Evolutionary conservation across 2,888 invertebrate genomes (phyloP).

Genomic region (Tholera decimalis): DNA sequence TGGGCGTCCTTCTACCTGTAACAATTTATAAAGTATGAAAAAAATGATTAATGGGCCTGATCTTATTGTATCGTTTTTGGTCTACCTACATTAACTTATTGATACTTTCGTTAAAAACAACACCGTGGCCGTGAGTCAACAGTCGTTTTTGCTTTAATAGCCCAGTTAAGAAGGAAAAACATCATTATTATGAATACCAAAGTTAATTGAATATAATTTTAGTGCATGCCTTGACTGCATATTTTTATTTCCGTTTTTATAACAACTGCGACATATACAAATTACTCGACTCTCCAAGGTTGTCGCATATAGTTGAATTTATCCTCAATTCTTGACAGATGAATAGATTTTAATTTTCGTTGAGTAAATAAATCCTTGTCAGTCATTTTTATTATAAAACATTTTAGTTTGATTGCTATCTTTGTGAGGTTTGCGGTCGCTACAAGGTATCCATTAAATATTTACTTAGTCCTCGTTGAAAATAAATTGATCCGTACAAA

Average conservation of each 20-base stretch:
- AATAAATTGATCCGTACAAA: no score
- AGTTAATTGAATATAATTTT: slow-evolving; percentile 20
- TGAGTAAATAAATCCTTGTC: neutral
- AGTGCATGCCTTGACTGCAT: slow-evolving; percentile 29
- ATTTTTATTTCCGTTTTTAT: slow-evolving; percentile 46
- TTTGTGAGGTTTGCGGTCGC: neutral
- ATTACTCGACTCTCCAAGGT: slow-evolving; percentile 44
- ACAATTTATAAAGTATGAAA: no score
- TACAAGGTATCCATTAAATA: neutral
- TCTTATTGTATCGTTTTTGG: no score
- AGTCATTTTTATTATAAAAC: neutral
- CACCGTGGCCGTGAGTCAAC: no score
- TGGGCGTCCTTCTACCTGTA: no score
- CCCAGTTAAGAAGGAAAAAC: neutral
- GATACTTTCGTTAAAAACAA: no score
- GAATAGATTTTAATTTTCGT: slow-evolving; percentile 17
- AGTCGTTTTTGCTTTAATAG: neutral
- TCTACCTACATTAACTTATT: no score
- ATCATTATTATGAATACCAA: slow-evolving; percentile 9
- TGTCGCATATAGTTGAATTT: neutral
- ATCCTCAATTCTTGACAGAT: slow-evolving; percentile 19
- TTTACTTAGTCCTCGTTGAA: neutral
- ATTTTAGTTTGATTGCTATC: slow-evolving; percentile 7
- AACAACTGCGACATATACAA: slow-evolving; percentile 31
- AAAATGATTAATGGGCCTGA: no score